Base-by-base conservation (phyloP, 1,140 invertebrate genomes). In the Aphaenogaster rudis region DNA sequence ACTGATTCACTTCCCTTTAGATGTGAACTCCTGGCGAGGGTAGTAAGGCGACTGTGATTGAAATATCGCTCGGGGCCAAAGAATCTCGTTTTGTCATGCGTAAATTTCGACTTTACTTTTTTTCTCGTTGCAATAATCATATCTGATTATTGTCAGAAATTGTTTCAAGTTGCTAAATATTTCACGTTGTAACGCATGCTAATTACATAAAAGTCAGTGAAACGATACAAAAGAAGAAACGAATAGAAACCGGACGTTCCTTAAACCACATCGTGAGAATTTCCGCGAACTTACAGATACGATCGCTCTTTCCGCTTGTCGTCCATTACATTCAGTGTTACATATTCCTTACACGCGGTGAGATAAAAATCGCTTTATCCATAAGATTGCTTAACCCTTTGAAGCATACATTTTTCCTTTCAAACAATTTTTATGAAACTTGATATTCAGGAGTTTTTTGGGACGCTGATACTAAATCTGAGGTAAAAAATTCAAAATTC, bases 1-100 rank as follows among this genome's bases (percentile, higher is more conserved):
- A 78, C 79, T 76, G 80, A 84, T 84, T 84, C 80, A 84, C 80
- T 59, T 84, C 15, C 33, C 80, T 59, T 42, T 33, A 15, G n/a
- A 33, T 21, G 69, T 45, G 69, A 74, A 76, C 39, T 59, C 36
- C n/a, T 36, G 52, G 66, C 21, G 36, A 71, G 21, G 17, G 54
- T 36, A 76, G 21, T 39, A 48, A 61, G n/a, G 11, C 54, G 42
- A 39, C 54, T 72, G 28, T 17, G 52, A 76, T 84, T 84, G 80
- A 84, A 61, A 84, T 76, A 76, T 84, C 42, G 33, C 11, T 57
- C 66, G 48, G 11, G 21, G 9, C 8, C 9, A 28, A 42, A 39
- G 15, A 57, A n/a, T 2, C 36, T 52, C 21, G 21, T 39, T 2
- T 33, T n/a, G 6, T 50, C 45, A 3, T 15, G 42, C 63, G 48